These are phyloP conservation scores for Yponomeuta evonymella DNA, from an alignment of 2,888 invertebrate species.

Conservation along the genomic window DNA sequence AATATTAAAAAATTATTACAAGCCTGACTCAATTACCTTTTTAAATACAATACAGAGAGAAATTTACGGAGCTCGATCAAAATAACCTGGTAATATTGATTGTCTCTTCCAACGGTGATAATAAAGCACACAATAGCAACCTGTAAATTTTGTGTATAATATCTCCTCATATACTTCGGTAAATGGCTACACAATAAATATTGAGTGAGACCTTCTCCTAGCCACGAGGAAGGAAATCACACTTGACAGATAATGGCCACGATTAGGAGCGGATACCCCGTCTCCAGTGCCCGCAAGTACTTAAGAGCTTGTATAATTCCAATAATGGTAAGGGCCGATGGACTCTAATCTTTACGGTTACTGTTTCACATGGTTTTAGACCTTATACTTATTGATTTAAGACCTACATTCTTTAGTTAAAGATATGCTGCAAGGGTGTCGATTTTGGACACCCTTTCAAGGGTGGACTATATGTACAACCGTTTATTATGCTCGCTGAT, in stretches of 20 bases:
- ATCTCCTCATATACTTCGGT: slow-evolving; percentile 18
- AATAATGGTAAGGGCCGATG: not conserved
- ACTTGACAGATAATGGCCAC: slow-evolving; percentile 38
- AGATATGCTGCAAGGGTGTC: not conserved
- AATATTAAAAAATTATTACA: too few relatives aligned
- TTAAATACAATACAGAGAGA: too few relatives aligned
- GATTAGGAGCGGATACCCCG: slow-evolving; percentile 25
- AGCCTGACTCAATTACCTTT: too few relatives aligned
- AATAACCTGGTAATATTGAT: too few relatives aligned
- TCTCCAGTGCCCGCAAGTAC: not conserved
- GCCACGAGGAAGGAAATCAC: slow-evolving; percentile 31
- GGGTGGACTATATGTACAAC: not conserved
- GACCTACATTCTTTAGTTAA: not conserved
- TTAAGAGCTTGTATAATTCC: not conserved
- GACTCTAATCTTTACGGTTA: not conserved
- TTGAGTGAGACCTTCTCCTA: slow-evolving; percentile 22
- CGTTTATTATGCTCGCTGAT: not conserved
- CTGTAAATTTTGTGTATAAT: not conserved
- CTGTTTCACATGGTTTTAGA: not conserved
- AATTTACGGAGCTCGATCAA: too few relatives aligned
- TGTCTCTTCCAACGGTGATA: too few relatives aligned
- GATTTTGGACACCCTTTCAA: too few relatives aligned
- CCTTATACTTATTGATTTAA: not conserved
- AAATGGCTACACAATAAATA: slow-evolving; percentile 28
- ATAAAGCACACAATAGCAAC: not conserved